Base-by-base conservation (phyloP, 1,140 invertebrate species). In the Heliconius melpomene region DNA sequence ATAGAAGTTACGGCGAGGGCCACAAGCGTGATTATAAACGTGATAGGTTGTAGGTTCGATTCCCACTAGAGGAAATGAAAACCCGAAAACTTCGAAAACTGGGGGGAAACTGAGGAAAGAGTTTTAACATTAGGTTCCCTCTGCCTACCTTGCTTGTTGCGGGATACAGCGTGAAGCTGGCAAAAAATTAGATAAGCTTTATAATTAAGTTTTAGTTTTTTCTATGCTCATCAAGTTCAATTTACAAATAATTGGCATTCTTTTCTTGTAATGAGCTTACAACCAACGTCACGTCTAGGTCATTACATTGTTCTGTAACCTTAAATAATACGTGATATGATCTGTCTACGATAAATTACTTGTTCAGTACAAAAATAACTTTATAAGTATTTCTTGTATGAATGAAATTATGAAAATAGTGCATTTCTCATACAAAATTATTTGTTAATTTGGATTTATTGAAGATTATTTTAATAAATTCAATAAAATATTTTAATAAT, bases 231-330 rank as follows among this genome's bases (percentile, higher is more conserved):
- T 40, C 7, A 26, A 66, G 11, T 66, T 29, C 1, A 23, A 13
- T 16, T 13, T 66, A 23, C 26, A 66, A 66, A 66, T 29, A 66
- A 66, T 77, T 77, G 9, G n/a, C 60, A 77, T 77, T 77, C 75
- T 26, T 60, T 71, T 16, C 38, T 60, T 77, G 66, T 38, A 77
- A 29, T 77, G 75, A 77, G 60, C 66, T 71, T 77, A 70, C 75
- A 71, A 16, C 29, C 23, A 29, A 77, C 60, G 2, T 70, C 75
- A 77, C 75, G 75, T 77, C 75, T 77, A 77, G 75, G 75, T 77
- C 75, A 70, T 71, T 66, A 70, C 75, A 77, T 71, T 77, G 75
- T 71, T 77, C 66, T 50, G 46, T 75, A 36, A 57, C 52, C 74
- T 75, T 57, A 75, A 29, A 52, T 54, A 54, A 71, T 71, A 46